Evolutionary conservation across 1,140 invertebrate genomes (phyloP), one percentile per base, ranked within the genome.

Genomic region (Drosophila tristis): DNA sequence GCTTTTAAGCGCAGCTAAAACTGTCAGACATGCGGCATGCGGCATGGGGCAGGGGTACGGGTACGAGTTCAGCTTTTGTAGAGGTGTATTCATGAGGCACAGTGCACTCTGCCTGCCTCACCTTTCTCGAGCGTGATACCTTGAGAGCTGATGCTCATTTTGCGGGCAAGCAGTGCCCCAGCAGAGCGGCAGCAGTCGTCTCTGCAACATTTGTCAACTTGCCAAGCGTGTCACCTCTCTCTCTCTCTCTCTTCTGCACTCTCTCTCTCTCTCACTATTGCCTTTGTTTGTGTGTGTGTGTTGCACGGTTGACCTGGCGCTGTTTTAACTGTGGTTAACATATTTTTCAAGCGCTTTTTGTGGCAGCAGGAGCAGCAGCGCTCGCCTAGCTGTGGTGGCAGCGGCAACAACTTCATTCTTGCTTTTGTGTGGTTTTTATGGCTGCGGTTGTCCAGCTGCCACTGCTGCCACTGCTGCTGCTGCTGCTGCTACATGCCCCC

Each of bases 311-410:
- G 84, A 87, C 84, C 84, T 87, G 84, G 84, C 84, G 82, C 78
- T 87, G 82, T 87, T 87, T 87, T 87, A 87, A 87, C 84, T 87
- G 84, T 89, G 84, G 84, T 87, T 87, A 87, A 87, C 84, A 87
- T 89, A 87, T 87, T 87, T 87, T 87, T 87, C 84, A 87, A 87
- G 82, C 82, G 82, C 82, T 87, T 87, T 76, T 85, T 87, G 82
- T 77, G 82, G 82, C 78, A 13, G 35, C 76, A 82, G 57, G 70
- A 71, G 74, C 55, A 29, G 63, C 11, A 39, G 35, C 35, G 1
- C 35, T 39, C 35, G 13, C 35, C 11, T 39, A 4, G 11, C 35
- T 11, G 11, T 25, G 47, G 47, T 53, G 73, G 68, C 80, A 72
- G 81, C 74, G 84, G 82, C 84, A 87, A 87, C 84, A 89, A 87